Conservation (phyloP, 2,888 invertebrate genomes). For the Pammene fasciana region DNA sequence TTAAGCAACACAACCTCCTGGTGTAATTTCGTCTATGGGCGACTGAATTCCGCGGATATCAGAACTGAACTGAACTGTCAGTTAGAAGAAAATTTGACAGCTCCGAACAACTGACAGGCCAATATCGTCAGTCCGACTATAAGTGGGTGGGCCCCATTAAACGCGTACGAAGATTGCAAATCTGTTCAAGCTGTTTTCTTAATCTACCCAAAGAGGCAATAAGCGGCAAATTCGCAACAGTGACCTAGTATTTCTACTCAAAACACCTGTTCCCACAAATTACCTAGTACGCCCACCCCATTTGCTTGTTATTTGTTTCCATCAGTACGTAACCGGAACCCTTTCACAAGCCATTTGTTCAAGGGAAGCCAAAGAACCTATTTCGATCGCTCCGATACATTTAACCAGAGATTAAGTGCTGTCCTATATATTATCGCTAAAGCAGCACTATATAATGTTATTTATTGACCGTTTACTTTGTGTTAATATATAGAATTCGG, state of each 20-base stretch:
- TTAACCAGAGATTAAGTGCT: constrained; percentile 45
- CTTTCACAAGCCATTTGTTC: constrained; percentile 45
- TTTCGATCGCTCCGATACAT: constrained; percentile 43
- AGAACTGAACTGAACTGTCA: no score
- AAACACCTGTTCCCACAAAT: constrained; percentile 38
- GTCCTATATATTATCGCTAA: constrained; percentile 37
- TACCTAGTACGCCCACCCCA: constrained; percentile 31
- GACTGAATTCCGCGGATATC: no score
- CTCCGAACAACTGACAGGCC: no score
- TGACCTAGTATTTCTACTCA: constrained; percentile 36
- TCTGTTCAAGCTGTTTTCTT: not conserved
- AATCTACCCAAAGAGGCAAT: not conserved
- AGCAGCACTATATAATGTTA: constrained; percentile 27
- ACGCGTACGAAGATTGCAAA: no score
- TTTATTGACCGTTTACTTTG: constrained; percentile 24
- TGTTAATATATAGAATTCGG: constrained; percentile 17
- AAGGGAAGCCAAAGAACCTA: constrained; percentile 40
- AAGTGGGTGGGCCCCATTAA: no score
- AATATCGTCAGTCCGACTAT: no score
- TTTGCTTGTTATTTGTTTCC: constrained; percentile 42
- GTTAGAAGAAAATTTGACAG: no score
- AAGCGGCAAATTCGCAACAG: not conserved
- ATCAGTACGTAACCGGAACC: constrained; percentile 42
- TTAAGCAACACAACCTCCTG: no score
- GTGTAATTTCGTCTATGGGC: no score